Evolutionary conservation across 1,140 invertebrate species (phyloP).

Genomic region (Pseudomyrmex gracilis): DNA sequence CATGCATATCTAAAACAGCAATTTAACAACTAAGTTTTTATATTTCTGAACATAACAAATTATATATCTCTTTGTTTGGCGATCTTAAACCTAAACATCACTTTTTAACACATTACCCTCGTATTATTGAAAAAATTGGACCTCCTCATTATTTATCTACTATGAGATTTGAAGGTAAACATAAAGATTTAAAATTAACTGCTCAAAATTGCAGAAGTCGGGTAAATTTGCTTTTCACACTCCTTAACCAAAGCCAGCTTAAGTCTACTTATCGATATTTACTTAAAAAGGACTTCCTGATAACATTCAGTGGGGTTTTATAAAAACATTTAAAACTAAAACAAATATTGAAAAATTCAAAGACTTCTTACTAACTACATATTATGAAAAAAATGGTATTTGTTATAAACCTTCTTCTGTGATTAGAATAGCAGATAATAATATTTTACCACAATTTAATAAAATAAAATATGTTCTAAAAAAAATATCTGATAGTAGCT

Average conservation of each 20-base stretch:
- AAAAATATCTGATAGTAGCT: too few relatives aligned
- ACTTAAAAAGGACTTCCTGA: background rate
- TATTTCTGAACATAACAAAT: conserved; percentile 12
- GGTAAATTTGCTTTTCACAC: conserved; percentile 4
- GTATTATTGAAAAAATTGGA: conserved; percentile 23
- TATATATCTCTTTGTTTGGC: conserved; percentile 18
- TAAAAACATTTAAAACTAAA: background rate
- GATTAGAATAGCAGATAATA: conserved; percentile 12
- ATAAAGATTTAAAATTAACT: conserved; percentile 17
- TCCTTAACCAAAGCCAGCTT: conserved; percentile 2
- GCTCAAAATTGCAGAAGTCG: conserved; percentile 13
- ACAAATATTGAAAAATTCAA: background rate
- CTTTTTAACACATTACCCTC: conserved; percentile 18
- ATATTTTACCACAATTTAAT: conserved; percentile 9
- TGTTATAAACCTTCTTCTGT: conserved; percentile 10
- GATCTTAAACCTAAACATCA: conserved; percentile 18
- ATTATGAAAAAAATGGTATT: conserved; percentile 16
- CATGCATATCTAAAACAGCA: conserved; percentile 11
- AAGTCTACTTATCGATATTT: conserved; percentile 1
- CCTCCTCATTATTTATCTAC: conserved; percentile 8
- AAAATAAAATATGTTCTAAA: conserved; percentile 28
- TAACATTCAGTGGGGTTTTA: background rate
- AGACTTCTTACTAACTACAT: background rate
- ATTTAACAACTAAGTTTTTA: conserved; percentile 11
- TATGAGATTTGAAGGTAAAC: conserved; percentile 26